phyloP scores from a whole-genome alignment of 2,888 invertebrate genomes.

The Baronia brevicornis region DNA sequence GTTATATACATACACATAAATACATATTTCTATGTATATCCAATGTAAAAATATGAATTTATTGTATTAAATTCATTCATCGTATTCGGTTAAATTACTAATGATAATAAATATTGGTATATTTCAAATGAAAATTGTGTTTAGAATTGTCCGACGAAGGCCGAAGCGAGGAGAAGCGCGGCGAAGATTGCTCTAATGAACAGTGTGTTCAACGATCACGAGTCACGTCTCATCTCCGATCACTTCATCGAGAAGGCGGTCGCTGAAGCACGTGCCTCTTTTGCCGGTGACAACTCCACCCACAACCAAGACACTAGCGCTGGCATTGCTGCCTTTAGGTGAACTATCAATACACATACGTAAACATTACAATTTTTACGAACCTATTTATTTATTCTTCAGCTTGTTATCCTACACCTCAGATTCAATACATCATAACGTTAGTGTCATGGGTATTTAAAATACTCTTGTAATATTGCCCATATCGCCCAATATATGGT shows the following conservation, averaged over 20 bases:
- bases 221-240: slow-evolving; percentile 92
- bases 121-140: no score
- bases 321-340: slow-evolving; percentile 83
- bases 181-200: slow-evolving; percentile 98
- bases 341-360: slow-evolving; percentile 9
- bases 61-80: no score
- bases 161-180: slow-evolving; percentile 94
- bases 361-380: slow-evolving; percentile 16
- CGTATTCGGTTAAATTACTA: no score
- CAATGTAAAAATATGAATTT: no score
- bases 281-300: slow-evolving; percentile 79
- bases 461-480: background rate
- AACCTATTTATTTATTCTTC: no score
- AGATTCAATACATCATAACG: no score
- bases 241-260: slow-evolving; percentile 96
- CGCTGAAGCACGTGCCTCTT: slow-evolving; percentile 91
- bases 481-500: background rate
- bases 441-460: no score
- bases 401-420: no score
- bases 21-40: no score
- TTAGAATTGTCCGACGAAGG: slow-evolving; percentile 97
- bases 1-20: no score
- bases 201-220: slow-evolving; percentile 97
- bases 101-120: no score
- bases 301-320: slow-evolving; percentile 80